Conservation (phyloP, 2,888 invertebrate species). For the Ophion costatus region DNA sequence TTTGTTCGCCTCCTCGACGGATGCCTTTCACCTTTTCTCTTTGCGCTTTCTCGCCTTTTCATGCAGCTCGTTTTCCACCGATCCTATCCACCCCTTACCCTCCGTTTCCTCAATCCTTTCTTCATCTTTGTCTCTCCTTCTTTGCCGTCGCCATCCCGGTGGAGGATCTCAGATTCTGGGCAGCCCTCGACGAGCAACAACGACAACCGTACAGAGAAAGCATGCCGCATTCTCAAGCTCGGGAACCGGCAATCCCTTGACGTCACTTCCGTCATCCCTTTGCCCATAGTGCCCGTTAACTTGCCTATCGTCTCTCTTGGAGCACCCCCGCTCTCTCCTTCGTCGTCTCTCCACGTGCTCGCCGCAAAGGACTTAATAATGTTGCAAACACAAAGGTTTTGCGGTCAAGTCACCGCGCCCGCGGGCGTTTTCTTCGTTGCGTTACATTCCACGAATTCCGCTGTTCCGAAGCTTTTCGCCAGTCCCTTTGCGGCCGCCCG, state of each 20-base stretch:
- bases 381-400: conserved; percentile 76
- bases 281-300: conserved; percentile 32
- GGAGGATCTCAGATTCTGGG: conserved; percentile 64
- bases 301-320: background rate
- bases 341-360: conserved; percentile 23
- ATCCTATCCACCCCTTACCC: background rate
- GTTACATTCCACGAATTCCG: conserved; percentile 16
- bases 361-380: conserved; percentile 80
- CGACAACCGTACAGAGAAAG: conserved; percentile 37
- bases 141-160: background rate
- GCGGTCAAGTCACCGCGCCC: conserved; percentile 77
- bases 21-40: conserved; percentile 59
- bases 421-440: conserved; percentile 64
- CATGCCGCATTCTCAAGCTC: conserved; percentile 44
- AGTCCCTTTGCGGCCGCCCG: background rate
- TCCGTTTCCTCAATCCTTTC: conserved; percentile 1
- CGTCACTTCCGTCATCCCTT: conserved; percentile 23
- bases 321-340: conserved; percentile 37
- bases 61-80: conserved; percentile 39
- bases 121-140: conserved; percentile 46
- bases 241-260: conserved; percentile 43
- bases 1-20: conserved; percentile 50
- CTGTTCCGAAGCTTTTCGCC: conserved; percentile 9
- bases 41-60: conserved; percentile 57
- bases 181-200: conserved; percentile 41